These are phyloP conservation scores for Ardeotis arabs DNA, from an alignment of 2,113 vertebrate species.

Conservation along the genomic window DNA sequence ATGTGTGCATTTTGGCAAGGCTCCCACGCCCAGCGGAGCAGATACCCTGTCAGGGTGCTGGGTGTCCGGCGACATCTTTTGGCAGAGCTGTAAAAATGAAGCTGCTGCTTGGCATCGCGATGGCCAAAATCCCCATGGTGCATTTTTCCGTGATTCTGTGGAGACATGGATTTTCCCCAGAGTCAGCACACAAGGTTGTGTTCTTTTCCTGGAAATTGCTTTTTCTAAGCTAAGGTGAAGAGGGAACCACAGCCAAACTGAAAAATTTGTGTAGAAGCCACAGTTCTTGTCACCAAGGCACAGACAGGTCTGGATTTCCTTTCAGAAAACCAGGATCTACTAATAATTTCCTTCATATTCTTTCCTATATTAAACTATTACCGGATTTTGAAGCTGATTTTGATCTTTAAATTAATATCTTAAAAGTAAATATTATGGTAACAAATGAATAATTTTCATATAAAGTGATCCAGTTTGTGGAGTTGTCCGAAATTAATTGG, in stretches of 20 bases:
- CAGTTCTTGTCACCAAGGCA: not conserved
- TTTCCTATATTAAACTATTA: not conserved
- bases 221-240: not conserved
- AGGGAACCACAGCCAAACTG: not conserved
- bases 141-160: not conserved
- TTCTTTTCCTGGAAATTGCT: not conserved
- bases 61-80: not conserved
- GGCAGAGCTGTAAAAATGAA: not conserved
- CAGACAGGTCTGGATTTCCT: not conserved
- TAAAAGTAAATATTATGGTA: not conserved
- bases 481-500: not conserved
- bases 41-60: not conserved
- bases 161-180: not conserved
- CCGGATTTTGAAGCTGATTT: not conserved
- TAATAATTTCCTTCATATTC: fast-evolving
- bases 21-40: fast-evolving
- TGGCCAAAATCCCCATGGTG: not conserved
- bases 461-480: not conserved
- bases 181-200: fast-evolving
- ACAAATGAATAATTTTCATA: not conserved
- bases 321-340: not conserved
- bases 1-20: not conserved
- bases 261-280: not conserved
- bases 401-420: not conserved
- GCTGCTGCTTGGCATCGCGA: fast-evolving